Base-by-base conservation (phyloP, 2,888 invertebrate species). In the Monoplex corrugatus region DNA sequence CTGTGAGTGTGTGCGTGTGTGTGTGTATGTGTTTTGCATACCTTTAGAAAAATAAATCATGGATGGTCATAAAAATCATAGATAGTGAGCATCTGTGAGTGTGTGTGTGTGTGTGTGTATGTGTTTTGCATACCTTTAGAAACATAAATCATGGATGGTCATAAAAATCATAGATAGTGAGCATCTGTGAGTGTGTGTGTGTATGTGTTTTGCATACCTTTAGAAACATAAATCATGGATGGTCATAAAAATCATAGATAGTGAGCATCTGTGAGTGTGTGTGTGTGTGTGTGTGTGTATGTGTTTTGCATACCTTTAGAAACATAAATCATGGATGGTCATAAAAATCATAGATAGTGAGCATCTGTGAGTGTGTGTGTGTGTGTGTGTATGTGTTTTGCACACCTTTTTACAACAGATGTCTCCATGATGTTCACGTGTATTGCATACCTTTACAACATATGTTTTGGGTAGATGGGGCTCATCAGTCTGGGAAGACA, bases 391-490 rank as follows among this genome's bases (percentile, higher is more conserved):
- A n/a, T 63, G 23, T 23, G 63, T 13, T 6, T 63, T 63, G 16
- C 63, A 2, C 57, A n/a, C 19, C 8, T 96, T 96, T 95, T 96
- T 96, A 93, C 96, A 97, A 92, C 96, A 96, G 90, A 97, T 96
- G 88, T 96, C 96, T 32, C 95, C 95, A 86, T 96, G 96, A 40
- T 96, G 95, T 92, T 96, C n/a, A n/a, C n/a, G n/a, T n/a, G 1
- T 40, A n/a, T 23, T 13, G 3, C 95, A 91, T 93, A 97, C 97
- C 96, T 95, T 96, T 96, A 93, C 96, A 97, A 92, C 96, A 96
- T 90, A 97, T 96, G 88, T 96, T 96, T 32, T n/a, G n/a, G n/a
- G n/a, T n/a, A n/a, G n/a, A n/a, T n/a, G n/a, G n/a, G n/a, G n/a
- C n/a, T n/a, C n/a, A n/a, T n/a, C n/a, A n/a, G n/a, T n/a, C n/a